Percentiles rank a stretch among this genome's conserved stretches.
Conservation (phyloP, 2,113 vertebrate genomes). For the Oxyruncus cristatus region DNA sequence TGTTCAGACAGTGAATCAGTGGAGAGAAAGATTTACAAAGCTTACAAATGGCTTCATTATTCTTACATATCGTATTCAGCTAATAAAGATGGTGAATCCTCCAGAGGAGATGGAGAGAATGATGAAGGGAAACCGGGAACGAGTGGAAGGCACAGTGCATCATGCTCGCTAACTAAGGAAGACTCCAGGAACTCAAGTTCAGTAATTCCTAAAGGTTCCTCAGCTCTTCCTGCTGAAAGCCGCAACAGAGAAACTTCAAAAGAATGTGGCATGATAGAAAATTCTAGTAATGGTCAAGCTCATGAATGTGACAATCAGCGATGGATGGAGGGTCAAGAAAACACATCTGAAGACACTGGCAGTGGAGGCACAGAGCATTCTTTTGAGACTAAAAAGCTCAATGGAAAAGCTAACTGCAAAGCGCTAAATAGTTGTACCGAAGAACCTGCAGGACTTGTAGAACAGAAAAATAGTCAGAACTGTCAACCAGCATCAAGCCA, state of each 20-base stretch:
- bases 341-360: constrained; percentile 58
- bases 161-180: constrained; percentile 48
- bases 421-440: constrained; percentile 69
- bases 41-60: constrained; percentile 83
- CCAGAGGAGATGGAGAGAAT: constrained; percentile 64
- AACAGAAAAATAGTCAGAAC: constrained; percentile 64
- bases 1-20: constrained; percentile 78
- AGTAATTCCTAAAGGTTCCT: constrained; percentile 19
- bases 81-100: constrained; percentile 77
- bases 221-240: constrained; percentile 57
- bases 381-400: constrained; percentile 80
- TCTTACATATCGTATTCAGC: constrained; percentile 81
- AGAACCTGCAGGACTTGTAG: constrained; percentile 58
- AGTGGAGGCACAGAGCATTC: constrained; percentile 65
- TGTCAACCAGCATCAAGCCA: constrained; percentile 62
- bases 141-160: constrained; percentile 64
- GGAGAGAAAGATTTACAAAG: constrained; percentile 83
- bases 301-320: constrained; percentile 58
- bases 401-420: constrained; percentile 78
- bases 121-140: constrained; percentile 78
- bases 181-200: constrained; percentile 14
- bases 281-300: constrained; percentile 52
- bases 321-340: constrained; percentile 66
- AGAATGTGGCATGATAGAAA: constrained; percentile 64
- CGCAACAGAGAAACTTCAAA: constrained; percentile 61